Evolutionary conservation across 2,113 vertebrate species (phyloP), one percentile per base, ranked within the genome.

Genomic region (Cariama cristata): DNA sequence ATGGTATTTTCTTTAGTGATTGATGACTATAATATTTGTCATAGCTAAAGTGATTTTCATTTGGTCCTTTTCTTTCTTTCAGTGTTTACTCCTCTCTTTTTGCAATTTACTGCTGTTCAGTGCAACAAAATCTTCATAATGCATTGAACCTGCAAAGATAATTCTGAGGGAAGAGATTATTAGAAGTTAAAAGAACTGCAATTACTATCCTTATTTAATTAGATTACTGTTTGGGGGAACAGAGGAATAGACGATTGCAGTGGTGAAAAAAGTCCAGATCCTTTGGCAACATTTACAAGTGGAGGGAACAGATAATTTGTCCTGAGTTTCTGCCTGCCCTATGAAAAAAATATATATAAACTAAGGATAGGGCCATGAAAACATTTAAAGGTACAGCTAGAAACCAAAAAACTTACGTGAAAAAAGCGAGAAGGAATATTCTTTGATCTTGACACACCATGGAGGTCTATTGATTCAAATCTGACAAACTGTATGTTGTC

Each of bases 381-480:
- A 35, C 42, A 72, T 32, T 85, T 68, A 92, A 71, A 76, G 11
- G 3, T 73, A 60, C 20, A 74, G 56, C 7, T 35, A 84, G 67
- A 83, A 84, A 83, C 2, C 5, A 40, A 62, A 86, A 93, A 94
- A 95, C 98, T 98, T 95, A 99, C 99, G 21, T 99, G 99, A 96
- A 99, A 99, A 98, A 99, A 99, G 23, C 99, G 98, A 95, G 99
- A 99, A 40, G 99, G 99, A 53, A 99, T 98, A 12, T 98, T 99
- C 98, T 99, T 99, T 88, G 99, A 99, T 95, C 99, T 98, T 85
- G 99, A 99, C 63, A 99, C 99, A 12, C 99, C 99, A 19, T 99
- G 99, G 81, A 99, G 98, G 91, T 99, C 99, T 56, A 99, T 97
- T 69, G 99, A 99, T 98, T 99, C 99, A 96, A 99, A 99, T 81